Percentiles rank a stretch among this genome's conserved stretches.
phyloP scores from a whole-genome alignment of 2,113 vertebrate species.

The Vombatus ursinus region DNA sequence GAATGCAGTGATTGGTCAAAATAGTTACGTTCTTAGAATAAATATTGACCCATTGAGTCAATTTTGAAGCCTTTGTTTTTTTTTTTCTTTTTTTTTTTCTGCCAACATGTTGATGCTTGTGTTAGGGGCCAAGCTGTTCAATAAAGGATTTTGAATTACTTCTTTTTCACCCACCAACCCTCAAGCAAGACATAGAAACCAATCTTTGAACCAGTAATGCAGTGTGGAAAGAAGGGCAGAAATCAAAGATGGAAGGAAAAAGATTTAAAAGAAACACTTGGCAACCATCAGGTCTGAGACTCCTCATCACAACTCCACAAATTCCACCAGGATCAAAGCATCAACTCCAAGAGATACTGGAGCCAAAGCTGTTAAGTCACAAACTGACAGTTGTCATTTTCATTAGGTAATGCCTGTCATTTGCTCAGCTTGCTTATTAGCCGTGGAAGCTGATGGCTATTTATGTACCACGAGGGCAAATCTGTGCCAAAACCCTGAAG shows the following conservation, averaged over 20 bases:
- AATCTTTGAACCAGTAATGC: not conserved
- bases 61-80: constrained; percentile 32
- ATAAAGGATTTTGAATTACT: not conserved
- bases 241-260: constrained; percentile 46
- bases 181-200: constrained; percentile 11
- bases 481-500: constrained; percentile 72
- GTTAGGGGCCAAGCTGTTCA: not conserved
- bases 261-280: constrained; percentile 60
- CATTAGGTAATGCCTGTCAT: constrained; percentile 66
- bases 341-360: constrained; percentile 61
- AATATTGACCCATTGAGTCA: constrained; percentile 26
- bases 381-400: constrained; percentile 77
- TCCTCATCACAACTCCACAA: constrained; percentile 60
- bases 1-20: not conserved
- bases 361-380: constrained; percentile 74
- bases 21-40: constrained; percentile 9
- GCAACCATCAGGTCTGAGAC: constrained; percentile 52
- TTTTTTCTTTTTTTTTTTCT: not conserved
- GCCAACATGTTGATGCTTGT: constrained; percentile 16
- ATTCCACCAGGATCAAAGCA: constrained; percentile 72
- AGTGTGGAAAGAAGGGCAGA: constrained; percentile 26
- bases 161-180: not conserved
- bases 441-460: constrained; percentile 65
- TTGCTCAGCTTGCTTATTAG: constrained; percentile 71
- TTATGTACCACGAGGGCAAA: constrained; percentile 45